Percentiles rank a stretch among this genome's conserved stretches.
Evolutionary conservation across 2,113 vertebrate genomes (phyloP).

Genomic region (Mobula birostris): DNA sequence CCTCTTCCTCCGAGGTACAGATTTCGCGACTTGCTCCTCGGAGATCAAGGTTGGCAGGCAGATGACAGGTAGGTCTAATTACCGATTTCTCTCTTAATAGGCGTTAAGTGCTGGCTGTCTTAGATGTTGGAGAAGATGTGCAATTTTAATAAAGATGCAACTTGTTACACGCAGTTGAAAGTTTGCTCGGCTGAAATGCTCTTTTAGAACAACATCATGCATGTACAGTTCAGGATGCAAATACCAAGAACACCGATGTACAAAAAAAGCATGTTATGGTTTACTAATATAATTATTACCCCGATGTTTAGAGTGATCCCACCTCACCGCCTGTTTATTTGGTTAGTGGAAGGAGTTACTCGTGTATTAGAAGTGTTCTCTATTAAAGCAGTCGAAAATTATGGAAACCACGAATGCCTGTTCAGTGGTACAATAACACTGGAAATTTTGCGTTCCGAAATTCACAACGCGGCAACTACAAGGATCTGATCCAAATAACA

Average conservation of each 20-base stretch:
- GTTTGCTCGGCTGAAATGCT: background rate
- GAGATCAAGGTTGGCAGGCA: conserved; percentile 80
- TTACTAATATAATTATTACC: background rate
- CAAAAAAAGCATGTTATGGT: background rate
- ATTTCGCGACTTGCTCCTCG: conserved; percentile 82
- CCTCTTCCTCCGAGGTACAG: conserved; percentile 80
- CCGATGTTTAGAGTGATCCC: background rate
- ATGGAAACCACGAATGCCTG: background rate
- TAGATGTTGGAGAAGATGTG: background rate
- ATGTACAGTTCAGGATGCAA: background rate
- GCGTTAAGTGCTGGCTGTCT: background rate
- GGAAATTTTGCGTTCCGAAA: background rate
- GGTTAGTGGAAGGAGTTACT: background rate
- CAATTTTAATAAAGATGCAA: conserved; percentile 1
- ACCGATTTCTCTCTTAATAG: background rate
- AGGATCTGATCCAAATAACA: background rate
- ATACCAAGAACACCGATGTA: background rate
- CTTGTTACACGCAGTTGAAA: conserved; percentile 10
- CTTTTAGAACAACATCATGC: background rate
- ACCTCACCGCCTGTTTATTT: background rate
- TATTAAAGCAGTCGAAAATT: background rate
- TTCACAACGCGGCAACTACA: background rate
- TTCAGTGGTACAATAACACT: background rate
- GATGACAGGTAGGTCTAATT: conserved; percentile 70
- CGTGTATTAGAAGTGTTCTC: background rate